Evolutionary conservation across 1,140 invertebrate genomes (phyloP).

Genomic region (Drosophila kurseongensis): DNA sequence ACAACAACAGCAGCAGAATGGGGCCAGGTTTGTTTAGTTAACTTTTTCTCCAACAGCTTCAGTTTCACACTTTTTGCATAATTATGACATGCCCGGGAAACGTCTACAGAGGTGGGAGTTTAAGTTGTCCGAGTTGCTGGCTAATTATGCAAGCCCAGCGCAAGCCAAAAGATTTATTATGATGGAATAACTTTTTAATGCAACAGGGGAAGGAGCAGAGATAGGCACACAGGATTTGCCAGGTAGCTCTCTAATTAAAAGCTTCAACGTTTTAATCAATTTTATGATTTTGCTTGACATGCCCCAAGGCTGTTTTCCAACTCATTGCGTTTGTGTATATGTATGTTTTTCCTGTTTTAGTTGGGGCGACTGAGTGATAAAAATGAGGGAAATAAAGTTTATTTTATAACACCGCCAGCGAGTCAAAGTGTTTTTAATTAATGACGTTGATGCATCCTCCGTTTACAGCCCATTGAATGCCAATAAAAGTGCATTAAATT

Average conservation of each 20-base stretch:
- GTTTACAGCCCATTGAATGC: conserved; percentile 60
- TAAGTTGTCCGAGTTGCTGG: conserved; percentile 54
- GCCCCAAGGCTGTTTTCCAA: conserved; percentile 24
- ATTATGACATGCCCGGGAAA: conserved; percentile 62
- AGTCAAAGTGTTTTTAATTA: conserved; percentile 76
- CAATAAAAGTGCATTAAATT: conserved; percentile 79
- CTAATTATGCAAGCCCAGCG: conserved; percentile 73
- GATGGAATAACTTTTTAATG: conserved; percentile 76
- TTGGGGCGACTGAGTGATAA: neutral
- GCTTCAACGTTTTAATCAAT: conserved; percentile 74
- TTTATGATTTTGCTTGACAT: conserved; percentile 73
- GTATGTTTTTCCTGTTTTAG: conserved; percentile 16
- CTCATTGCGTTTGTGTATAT: conserved; percentile 10
- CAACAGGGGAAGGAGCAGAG: neutral
- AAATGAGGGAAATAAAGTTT: conserved; percentile 18
- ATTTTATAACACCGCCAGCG: conserved; percentile 19
- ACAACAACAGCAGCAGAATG: conserved; percentile 8
- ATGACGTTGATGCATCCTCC: conserved; percentile 47
- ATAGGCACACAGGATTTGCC: conserved; percentile 14
- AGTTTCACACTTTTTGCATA: conserved; percentile 76
- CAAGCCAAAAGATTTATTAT: conserved; percentile 74
- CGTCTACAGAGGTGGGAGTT: conserved; percentile 23
- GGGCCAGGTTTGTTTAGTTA: conserved; percentile 66
- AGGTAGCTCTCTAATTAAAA: conserved; percentile 72
- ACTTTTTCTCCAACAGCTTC: conserved; percentile 50